Evolutionary conservation across 2,888 invertebrate genomes (phyloP).

Genomic region (Geophilus truncorum): DNA sequence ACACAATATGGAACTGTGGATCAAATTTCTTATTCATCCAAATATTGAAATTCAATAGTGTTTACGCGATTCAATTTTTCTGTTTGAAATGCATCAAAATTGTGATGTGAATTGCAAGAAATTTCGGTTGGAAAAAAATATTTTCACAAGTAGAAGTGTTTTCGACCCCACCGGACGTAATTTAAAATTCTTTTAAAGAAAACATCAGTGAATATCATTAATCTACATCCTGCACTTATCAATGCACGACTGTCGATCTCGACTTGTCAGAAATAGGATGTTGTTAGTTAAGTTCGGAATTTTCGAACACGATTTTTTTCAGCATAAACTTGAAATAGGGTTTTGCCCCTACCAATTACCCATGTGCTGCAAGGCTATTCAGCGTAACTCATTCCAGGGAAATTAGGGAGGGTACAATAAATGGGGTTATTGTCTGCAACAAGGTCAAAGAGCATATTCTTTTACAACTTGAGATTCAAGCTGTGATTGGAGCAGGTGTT

Average conservation of each 20-base stretch:
- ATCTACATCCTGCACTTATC: neutral
- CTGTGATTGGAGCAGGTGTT: neutral
- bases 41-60: too few species aligned
- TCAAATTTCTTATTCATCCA: too few species aligned
- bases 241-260: neutral
- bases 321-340: neutral
- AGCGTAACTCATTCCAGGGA: neutral
- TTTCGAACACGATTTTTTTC: neutral
- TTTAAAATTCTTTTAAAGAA: neutral
- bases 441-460: neutral
- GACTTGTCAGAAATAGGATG: conserved; percentile 17
- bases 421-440: conserved; percentile 2
- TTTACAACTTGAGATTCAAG: conserved; percentile 1
- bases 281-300: neutral
- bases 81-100: too few species aligned
- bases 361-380: neutral
- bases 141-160: neutral
- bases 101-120: neutral
- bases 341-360: conserved; percentile 11
- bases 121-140: neutral
- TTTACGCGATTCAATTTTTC: too few species aligned
- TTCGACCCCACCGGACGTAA: neutral
- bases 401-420: conserved; percentile 17
- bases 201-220: neutral
- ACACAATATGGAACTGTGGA: too few species aligned